phyloP scores from a whole-genome alignment of 2,888 invertebrate species.

The Dryococelus australis region DNA sequence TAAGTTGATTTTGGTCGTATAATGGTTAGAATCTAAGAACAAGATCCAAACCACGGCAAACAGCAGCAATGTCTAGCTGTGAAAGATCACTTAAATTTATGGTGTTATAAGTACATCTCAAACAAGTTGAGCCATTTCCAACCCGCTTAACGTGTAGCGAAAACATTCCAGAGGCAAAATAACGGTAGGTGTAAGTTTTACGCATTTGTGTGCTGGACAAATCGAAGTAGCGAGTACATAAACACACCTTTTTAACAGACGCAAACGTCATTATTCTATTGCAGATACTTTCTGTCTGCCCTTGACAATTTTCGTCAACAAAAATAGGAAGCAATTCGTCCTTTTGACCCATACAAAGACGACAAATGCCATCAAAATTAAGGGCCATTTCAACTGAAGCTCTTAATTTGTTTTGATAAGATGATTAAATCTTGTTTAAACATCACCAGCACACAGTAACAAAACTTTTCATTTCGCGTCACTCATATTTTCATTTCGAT shows the following conservation, averaged over 20 bases:
- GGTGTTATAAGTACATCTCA: too few species aligned
- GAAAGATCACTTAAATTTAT: too few species aligned
- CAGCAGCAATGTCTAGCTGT: too few species aligned
- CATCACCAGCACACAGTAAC: neutral
- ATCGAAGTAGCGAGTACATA: neutral
- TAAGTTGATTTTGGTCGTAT: too few species aligned
- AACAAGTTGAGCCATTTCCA: too few species aligned
- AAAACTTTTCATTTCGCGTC: slow-evolving; percentile 26
- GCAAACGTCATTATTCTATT: slow-evolving; percentile 37
- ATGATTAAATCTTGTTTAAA: slow-evolving; percentile 20
- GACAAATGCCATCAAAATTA: slow-evolving; percentile 36
- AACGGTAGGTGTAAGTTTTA: too few species aligned
- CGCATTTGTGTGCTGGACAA: too few species aligned
- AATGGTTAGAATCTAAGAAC: too few species aligned
- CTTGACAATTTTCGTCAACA: slow-evolving; percentile 29
- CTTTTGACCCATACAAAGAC: slow-evolving; percentile 37
- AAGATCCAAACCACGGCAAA: too few species aligned
- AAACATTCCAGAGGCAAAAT: too few species aligned
- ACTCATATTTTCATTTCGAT: slow-evolving; percentile 16
- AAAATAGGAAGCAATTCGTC: slow-evolving; percentile 35
- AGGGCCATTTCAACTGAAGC: slow-evolving; percentile 26
- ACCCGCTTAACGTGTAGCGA: too few species aligned
- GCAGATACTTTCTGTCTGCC: slow-evolving; percentile 24
- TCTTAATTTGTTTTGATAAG: neutral
- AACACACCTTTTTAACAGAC: slow-evolving; percentile 36